Base-by-base conservation (phyloP, 1,140 invertebrate genomes). In the Drosophila lini region DNA sequence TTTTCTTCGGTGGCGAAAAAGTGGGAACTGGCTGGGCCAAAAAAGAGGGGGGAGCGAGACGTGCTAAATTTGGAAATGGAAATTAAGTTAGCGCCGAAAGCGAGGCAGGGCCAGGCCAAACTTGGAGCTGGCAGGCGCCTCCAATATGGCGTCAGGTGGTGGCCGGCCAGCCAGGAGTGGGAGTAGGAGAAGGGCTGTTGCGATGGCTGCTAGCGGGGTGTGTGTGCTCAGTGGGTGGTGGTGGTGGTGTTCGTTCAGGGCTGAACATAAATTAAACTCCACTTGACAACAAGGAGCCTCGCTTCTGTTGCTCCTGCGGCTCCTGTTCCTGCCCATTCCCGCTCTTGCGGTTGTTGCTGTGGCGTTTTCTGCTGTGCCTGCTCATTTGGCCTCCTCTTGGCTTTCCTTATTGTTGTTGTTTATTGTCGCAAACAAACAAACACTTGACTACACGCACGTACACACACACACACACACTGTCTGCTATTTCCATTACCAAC, bases 1-100 rank as follows among this genome's bases (percentile, higher is more conserved):
- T 16, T 50, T 50, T 32, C 47, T 32, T 31, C 9, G 28, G 28
- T 50, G 47, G 10, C 15, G 34, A 36, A 40, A 32, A 38, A 25
- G 5, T 7, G 34, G 16, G 22, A 25, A 65, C 32, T 22, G 40
- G 34, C 28, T 15, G 28, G 32, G 45, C 22, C 22, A n/a, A 28
- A 32, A 41, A 42, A 48, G 8, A 16, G 13, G 52, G 67, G 13
- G 52, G 63, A 80, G 58, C 56, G 70, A 76, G 62, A 89, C 84
- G 78, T 84, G 84, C 80, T 81, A 84, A 81, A 89, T 89, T 84
- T 84, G 84, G 74, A 89, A 89, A 89, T 89, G 78, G 82, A 89
- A 88, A 89, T 88, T 75, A 83, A 84, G 80, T 79, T 79, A 74
- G 56, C 67, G 44, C 55, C 68, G 58, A 77, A 75, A 55, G 65